Percentiles rank a stretch among this genome's conserved stretches.
phyloP scores from a whole-genome alignment of 2,888 invertebrate species.

The Trachelus tabidus region DNA sequence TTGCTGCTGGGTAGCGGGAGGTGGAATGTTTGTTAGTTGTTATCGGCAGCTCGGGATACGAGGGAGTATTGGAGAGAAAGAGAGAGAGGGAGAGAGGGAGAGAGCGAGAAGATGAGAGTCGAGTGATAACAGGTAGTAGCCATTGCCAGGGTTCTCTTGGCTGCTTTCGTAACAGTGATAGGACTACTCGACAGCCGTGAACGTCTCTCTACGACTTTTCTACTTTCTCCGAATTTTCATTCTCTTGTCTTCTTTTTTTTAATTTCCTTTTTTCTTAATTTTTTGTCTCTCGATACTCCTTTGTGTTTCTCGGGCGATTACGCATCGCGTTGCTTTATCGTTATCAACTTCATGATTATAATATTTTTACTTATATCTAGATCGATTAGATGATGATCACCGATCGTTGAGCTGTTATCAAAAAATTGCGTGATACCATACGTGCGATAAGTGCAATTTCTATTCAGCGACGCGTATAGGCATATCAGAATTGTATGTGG shows the following conservation, averaged over 20 bases:
- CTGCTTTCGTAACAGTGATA: constrained; percentile 53
- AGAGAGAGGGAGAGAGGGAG: constrained; percentile 19
- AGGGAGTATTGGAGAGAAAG: constrained; percentile 16
- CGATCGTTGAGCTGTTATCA: not conserved
- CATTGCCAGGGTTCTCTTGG: constrained; percentile 39
- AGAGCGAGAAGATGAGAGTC: constrained; percentile 5
- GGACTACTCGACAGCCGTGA: constrained; percentile 43
- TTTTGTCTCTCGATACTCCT: not conserved
- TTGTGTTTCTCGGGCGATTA: not conserved
- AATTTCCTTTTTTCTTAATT: not conserved
- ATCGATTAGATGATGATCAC: not conserved
- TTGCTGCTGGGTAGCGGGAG: not conserved
- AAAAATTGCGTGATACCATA: not conserved
- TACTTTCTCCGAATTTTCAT: not conserved
- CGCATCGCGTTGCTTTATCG: not conserved
- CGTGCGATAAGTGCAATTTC: not conserved
- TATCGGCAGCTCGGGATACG: constrained; percentile 29
- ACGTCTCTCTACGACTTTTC: constrained; percentile 37
- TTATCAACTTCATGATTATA: not conserved
- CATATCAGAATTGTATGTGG: not conserved
- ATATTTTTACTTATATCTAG: not conserved
- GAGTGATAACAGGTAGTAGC: constrained; percentile 54
- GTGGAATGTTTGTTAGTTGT: constrained; percentile 39
- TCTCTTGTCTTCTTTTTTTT: not conserved
- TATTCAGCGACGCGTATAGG: not conserved